Percentiles rank a stretch among this genome's conserved stretches.
Evolutionary conservation across 1,140 invertebrate species (phyloP).

Genomic region (Pseudachorutes palmiensis): DNA sequence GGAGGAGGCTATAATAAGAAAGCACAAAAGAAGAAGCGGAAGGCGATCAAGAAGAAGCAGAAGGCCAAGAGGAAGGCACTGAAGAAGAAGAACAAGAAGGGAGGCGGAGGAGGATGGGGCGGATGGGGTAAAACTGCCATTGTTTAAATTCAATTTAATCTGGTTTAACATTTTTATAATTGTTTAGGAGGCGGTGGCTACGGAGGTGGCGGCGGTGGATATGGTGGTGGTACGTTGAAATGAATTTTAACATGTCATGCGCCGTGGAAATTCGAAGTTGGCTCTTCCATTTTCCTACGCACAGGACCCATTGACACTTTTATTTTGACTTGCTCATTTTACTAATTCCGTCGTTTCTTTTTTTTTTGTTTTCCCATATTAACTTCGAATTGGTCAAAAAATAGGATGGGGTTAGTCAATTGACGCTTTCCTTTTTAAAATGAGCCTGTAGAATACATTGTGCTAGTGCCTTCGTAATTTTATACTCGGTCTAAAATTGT

Average conservation of each 20-base stretch:
- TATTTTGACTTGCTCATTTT: neutral
- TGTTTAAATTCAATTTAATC: neutral
- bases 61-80: conserved; percentile 20
- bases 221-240: conserved; percentile 5
- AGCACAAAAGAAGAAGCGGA: conserved; percentile 25
- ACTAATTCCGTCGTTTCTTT: neutral
- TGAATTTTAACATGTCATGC: no score
- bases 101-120: conserved; percentile 22
- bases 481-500: no score
- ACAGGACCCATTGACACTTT: no score
- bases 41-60: conserved; percentile 30
- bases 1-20: conserved; percentile 31
- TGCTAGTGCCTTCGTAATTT: no score
- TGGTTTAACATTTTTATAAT: no score
- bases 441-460: no score
- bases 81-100: conserved; percentile 12
- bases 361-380: neutral
- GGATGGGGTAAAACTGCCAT: no score
- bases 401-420: no score
- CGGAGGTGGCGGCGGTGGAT: neutral
- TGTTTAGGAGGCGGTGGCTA: neutral
- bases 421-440: no score
- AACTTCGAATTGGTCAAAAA: neutral
- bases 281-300: neutral
- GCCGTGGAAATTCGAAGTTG: neutral